phyloP scores from a whole-genome alignment of 2,888 invertebrate species.

The Hymenopus coronatus region DNA sequence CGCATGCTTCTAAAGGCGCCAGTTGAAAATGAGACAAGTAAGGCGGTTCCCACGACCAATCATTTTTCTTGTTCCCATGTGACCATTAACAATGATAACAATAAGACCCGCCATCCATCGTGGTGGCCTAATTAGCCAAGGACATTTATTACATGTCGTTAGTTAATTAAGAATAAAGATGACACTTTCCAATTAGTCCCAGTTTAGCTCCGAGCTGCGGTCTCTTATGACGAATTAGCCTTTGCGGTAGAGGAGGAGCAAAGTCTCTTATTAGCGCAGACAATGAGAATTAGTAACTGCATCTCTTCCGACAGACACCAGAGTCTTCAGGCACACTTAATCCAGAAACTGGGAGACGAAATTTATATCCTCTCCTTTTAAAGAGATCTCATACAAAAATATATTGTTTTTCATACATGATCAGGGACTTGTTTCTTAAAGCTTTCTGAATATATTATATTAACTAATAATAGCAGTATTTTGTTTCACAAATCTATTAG shows the following conservation, averaged over 20 bases:
- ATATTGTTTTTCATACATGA: too few relatives aligned
- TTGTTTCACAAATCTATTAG: too few relatives aligned
- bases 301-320: background rate
- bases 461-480: too few relatives aligned
- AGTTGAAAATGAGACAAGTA: background rate
- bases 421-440: too few relatives aligned
- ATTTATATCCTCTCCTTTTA: too few relatives aligned
- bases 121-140: constrained; percentile 18
- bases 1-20: background rate
- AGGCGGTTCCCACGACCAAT: background rate
- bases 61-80: background rate
- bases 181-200: constrained; percentile 22
- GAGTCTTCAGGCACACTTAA: too few relatives aligned
- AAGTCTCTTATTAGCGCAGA: background rate
- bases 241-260: background rate
- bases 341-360: too few relatives aligned
- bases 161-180: constrained; percentile 27
- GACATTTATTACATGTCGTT: constrained; percentile 18
- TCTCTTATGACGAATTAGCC: constrained; percentile 11
- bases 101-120: background rate
- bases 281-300: constrained; percentile 5
- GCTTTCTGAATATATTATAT: too few relatives aligned
- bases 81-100: background rate
- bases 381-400: too few relatives aligned
- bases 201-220: constrained; percentile 12